Percentiles rank a stretch among this genome's conserved stretches.
These are phyloP conservation scores for Alviniconcha marisindica DNA, from an alignment of 1,140 invertebrate genomes.

Conservation along the genomic window DNA sequence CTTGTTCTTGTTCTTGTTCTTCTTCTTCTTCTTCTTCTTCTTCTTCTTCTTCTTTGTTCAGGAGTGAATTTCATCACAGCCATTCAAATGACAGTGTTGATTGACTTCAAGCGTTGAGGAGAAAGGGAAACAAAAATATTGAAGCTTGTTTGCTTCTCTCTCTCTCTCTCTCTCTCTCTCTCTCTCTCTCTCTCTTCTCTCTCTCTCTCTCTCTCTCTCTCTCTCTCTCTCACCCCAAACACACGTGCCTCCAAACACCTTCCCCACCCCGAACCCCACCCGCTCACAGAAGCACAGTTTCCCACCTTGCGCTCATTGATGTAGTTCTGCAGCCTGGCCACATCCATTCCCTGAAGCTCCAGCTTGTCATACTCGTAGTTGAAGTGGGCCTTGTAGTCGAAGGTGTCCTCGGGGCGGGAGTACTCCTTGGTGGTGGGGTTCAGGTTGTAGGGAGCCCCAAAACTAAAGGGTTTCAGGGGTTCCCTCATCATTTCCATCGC, in stretches of 20 bases:
- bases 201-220: no score
- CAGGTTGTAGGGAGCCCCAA: slow-evolving; percentile 53
- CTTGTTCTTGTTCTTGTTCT: no score
- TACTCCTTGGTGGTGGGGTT: slow-evolving; percentile 45
- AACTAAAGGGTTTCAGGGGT: slow-evolving; percentile 54
- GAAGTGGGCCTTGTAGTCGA: slow-evolving; percentile 50
- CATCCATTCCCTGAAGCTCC: slow-evolving; percentile 46
- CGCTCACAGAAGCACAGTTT: not conserved
- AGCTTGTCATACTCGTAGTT: slow-evolving; percentile 52
- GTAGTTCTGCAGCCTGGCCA: slow-evolving; percentile 31
- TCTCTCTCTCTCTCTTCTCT: no score
- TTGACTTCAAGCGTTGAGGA: no score
- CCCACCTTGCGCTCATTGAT: slow-evolving; percentile 46
- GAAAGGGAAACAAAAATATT: no score
- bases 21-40: no score
- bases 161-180: no score
- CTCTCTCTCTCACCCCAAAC: no score
- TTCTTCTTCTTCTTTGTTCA: no score
- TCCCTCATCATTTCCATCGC: slow-evolving; percentile 49
- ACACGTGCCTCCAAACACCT: not conserved
- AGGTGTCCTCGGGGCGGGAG: slow-evolving; percentile 43
- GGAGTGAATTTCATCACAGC: no score
- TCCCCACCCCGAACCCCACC: not conserved
- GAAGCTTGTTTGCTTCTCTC: no score
- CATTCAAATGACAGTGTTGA: no score